phyloP scores from a whole-genome alignment of 2,888 invertebrate species.

The Harpagoxenus sublaevis region DNA sequence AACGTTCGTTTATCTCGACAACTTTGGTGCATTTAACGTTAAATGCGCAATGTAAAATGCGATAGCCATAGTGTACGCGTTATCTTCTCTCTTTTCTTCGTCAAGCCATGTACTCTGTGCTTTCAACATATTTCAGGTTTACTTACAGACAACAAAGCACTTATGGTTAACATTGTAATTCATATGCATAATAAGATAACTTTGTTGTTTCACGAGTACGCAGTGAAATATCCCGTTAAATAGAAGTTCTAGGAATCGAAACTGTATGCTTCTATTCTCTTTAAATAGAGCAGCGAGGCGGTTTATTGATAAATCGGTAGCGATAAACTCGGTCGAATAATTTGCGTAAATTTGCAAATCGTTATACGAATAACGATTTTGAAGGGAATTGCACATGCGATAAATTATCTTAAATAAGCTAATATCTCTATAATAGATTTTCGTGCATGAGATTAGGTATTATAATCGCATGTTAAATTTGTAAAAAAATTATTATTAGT shows the following conservation, averaged over 20 bases:
- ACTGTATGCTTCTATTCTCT: slow-evolving; percentile 7
- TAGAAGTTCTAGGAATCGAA: slow-evolving; percentile 15
- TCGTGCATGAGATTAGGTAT: neutral
- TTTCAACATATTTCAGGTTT: slow-evolving; percentile 6
- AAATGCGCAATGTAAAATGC: slow-evolving; percentile 18
- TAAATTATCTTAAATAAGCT: slow-evolving; percentile 1
- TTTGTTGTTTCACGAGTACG: neutral
- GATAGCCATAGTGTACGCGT: neutral
- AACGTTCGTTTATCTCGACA: slow-evolving; percentile 41
- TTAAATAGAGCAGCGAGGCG: slow-evolving; percentile 11
- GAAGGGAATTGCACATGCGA: neutral
- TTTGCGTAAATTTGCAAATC: slow-evolving; percentile 30
- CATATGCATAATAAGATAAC: slow-evolving; percentile 6
- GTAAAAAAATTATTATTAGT: neutral
- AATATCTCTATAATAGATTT: neutral
- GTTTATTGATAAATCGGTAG: slow-evolving; percentile 27
- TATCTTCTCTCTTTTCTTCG: slow-evolving; percentile 26
- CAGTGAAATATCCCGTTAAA: slow-evolving; percentile 20
- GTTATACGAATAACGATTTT: slow-evolving; percentile 23
- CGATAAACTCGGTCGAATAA: slow-evolving; percentile 37
- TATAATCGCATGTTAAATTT: neutral
- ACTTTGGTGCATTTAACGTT: slow-evolving; percentile 34
- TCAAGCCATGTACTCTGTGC: neutral
- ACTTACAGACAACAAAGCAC: slow-evolving; percentile 14
- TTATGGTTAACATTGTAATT: slow-evolving; percentile 16